Evolutionary conservation across 2,888 invertebrate species (phyloP), one percentile per base, ranked within the genome.

Genomic region (Apantesis nais): DNA sequence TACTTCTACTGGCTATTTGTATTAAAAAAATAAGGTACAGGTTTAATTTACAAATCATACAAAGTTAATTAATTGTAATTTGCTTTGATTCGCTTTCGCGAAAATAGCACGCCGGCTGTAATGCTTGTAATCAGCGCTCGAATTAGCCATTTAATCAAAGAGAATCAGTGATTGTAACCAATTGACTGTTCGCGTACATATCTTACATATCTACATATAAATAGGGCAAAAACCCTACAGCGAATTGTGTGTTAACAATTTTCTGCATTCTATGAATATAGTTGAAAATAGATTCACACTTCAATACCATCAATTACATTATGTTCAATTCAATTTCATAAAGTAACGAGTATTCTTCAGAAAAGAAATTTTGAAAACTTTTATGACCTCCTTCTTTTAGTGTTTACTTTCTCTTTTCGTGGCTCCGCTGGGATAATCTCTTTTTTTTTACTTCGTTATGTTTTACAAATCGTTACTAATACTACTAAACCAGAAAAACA

Each of bases 111-210:
- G 85, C 86, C 84, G 78, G 70, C 80, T 82, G 82, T 88, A 87
- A 88, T 86, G 67, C 60, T 87, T 83, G 87, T 89, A 90, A 89
- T 90, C 86, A 88, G 83, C 79, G 79, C 84, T 82, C 84, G 83
- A 86, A 85, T 86, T 82, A 76, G 83, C 86, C 86, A 88, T 90
- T 89, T 88, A 88, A 89, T 90, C 89, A 91, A 91, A 91, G 87
- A 83, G 89, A 89, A 89, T 88, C 89, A 74, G 81, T 88, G 79
- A 82, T 80, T 86, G 83, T 79, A 75, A 72, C 77, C 81, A 80
- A 82, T 81, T 77, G 79, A 65, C 41, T 69, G 62, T 74, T 68
- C 67, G 62, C 68, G 25, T 66, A 65, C 34, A 22, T 60, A 62
- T 39, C n/a, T n/a, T n/a, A 34, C 34, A 22, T 31, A 31, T 22